Evolutionary conservation across 2,797 vertebrate species (phyloP).

Genomic region (Euthynnus affinis): DNA sequence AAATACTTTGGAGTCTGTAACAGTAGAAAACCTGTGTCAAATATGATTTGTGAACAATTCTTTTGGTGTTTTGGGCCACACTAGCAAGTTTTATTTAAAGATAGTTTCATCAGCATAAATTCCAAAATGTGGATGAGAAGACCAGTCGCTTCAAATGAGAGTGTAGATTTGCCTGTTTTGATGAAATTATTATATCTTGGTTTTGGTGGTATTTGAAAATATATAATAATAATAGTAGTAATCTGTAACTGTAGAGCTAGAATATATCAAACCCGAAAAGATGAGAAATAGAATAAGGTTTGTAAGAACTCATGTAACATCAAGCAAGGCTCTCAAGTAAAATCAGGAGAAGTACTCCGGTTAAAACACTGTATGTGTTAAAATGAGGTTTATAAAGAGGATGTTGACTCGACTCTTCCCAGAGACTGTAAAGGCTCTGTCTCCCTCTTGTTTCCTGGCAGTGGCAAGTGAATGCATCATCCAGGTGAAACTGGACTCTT

Average conservation of each 20-base stretch:
- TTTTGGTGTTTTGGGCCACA: conserved; percentile 10
- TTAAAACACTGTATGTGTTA: neutral
- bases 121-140: neutral
- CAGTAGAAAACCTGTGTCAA: conserved; percentile 19
- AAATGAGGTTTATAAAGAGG: neutral
- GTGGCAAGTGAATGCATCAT: neutral
- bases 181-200: neutral
- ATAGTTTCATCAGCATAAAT: neutral
- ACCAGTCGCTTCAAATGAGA: neutral
- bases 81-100: neutral
- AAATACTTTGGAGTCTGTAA: conserved; percentile 3
- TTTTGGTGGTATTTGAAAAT: no score
- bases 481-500: neutral
- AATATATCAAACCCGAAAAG: neutral
- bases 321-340: neutral
- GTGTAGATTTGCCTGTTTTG: neutral
- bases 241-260: neutral
- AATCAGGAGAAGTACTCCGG: neutral
- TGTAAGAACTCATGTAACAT: neutral
- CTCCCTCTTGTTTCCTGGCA: neutral
- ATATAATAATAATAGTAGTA: neutral
- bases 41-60: conserved; percentile 21
- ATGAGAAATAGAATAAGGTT: neutral
- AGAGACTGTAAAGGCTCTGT: no score
- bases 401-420: neutral